Evolutionary conservation across 2,888 invertebrate species (phyloP).

Genomic region (Sisyra nigra): DNA sequence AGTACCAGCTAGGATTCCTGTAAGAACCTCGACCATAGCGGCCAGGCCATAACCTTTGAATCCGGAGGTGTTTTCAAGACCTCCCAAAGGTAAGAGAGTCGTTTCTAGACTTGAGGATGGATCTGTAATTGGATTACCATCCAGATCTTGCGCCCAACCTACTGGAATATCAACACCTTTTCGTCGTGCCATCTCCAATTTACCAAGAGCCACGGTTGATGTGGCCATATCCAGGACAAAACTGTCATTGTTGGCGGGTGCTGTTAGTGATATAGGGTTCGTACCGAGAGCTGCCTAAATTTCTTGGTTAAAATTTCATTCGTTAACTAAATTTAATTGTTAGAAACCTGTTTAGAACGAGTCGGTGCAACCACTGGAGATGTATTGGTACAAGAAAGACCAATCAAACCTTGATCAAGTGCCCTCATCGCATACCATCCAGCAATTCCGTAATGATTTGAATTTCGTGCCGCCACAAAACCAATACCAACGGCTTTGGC

Average conservation of each 20-base stretch:
- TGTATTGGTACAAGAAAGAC: constrained; percentile 82
- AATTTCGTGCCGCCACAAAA: constrained; percentile 31
- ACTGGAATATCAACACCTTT: constrained; percentile 60
- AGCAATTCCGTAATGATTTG: constrained; percentile 83
- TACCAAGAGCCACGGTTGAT: constrained; percentile 83
- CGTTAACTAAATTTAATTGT: too few species aligned
- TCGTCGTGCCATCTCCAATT: constrained; percentile 72
- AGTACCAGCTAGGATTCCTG: constrained; percentile 59
- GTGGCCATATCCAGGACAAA: constrained; percentile 94
- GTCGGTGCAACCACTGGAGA: constrained; percentile 83
- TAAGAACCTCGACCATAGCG: constrained; percentile 73
- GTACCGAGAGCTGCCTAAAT: constrained; percentile 68
- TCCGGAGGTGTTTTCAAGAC: constrained; percentile 53
- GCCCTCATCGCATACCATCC: constrained; percentile 71
- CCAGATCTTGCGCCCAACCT: constrained; percentile 61
- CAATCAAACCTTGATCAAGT: constrained; percentile 53
- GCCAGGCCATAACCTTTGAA: constrained; percentile 83
- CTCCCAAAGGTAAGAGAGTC: constrained; percentile 58
- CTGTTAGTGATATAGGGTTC: constrained; percentile 77
- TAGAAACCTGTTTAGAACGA: constrained; percentile 22
- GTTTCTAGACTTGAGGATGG: constrained; percentile 43
- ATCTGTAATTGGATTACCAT: constrained; percentile 46
- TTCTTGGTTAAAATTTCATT: too few species aligned
- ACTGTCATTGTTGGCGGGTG: constrained; percentile 54
- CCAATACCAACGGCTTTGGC: constrained; percentile 50